Conservation (phyloP, 2,888 invertebrate species). For the Notocelia uddmanniana region DNA sequence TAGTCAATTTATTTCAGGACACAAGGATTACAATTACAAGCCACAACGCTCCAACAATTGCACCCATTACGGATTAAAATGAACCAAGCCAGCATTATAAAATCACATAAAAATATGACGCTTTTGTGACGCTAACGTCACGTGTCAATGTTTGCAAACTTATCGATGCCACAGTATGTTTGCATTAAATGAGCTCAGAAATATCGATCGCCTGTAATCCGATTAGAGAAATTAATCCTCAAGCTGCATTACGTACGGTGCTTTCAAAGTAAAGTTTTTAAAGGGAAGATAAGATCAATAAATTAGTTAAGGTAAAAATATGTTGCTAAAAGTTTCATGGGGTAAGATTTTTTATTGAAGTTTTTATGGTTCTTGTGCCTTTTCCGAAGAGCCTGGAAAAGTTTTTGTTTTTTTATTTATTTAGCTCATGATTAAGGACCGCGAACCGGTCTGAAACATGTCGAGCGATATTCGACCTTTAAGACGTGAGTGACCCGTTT, state of each 20-base stretch:
- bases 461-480: too few relatives aligned
- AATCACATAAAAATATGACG: not conserved
- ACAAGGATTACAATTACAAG: not conserved
- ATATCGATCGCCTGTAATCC: conserved; percentile 33
- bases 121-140: conserved; percentile 20
- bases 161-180: conserved; percentile 12
- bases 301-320: not conserved
- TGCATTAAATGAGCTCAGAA: conserved; percentile 5
- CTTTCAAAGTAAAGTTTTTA: not conserved
- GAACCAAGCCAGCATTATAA: not conserved
- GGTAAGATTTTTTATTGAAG: not conserved
- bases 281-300: conserved; percentile 19
- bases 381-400: too few relatives aligned
- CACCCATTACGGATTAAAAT: conserved; percentile 18
- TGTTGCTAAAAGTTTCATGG: not conserved
- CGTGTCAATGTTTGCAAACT: conserved; percentile 40
- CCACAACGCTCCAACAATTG: not conserved
- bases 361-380: too few relatives aligned
- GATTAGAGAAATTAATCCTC: conserved; percentile 38
- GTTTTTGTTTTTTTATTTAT: too few relatives aligned
- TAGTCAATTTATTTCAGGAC: too few relatives aligned
- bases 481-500: too few relatives aligned
- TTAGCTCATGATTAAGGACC: too few relatives aligned
- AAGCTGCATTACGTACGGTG: conserved; percentile 19
- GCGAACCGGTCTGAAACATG: too few relatives aligned